Evolutionary conservation across 2,113 vertebrate species (phyloP).

Genomic region (Piprites chloris): DNA sequence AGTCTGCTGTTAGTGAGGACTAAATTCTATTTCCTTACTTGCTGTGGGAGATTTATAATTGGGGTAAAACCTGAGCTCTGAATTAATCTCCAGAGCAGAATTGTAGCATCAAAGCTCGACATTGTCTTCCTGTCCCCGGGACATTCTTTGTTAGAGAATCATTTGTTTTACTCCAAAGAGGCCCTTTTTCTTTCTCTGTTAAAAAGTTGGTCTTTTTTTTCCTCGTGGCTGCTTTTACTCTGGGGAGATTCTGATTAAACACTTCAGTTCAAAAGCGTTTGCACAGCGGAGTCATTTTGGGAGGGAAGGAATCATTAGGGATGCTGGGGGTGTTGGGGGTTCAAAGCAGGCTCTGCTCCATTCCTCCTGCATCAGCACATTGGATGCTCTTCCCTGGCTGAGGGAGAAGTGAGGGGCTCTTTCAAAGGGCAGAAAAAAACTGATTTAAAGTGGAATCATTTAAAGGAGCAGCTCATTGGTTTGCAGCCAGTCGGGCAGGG

Average conservation of each 20-base stretch:
- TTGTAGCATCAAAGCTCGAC: background rate
- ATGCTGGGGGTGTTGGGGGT: background rate
- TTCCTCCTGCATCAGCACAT: background rate
- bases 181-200: background rate
- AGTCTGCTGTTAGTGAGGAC: background rate
- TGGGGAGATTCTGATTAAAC: background rate
- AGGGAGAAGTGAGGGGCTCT: background rate
- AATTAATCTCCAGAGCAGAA: background rate
- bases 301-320: background rate
- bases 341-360: background rate
- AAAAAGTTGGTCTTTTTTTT: background rate
- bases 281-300: background rate
- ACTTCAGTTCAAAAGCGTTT: background rate
- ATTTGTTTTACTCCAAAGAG: background rate
- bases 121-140: background rate
- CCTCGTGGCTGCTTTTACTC: background rate
- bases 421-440: background rate
- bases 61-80: background rate
- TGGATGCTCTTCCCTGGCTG: rapidly evolving
- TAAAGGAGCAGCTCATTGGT: too few species aligned
- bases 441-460: background rate
- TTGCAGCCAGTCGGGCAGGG: background rate
- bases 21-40: background rate
- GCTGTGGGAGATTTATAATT: background rate
- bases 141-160: background rate